Evolutionary conservation across 2,113 vertebrate species (phyloP), one percentile per base, ranked within the genome.

Genomic region (Perca flavescens): DNA sequence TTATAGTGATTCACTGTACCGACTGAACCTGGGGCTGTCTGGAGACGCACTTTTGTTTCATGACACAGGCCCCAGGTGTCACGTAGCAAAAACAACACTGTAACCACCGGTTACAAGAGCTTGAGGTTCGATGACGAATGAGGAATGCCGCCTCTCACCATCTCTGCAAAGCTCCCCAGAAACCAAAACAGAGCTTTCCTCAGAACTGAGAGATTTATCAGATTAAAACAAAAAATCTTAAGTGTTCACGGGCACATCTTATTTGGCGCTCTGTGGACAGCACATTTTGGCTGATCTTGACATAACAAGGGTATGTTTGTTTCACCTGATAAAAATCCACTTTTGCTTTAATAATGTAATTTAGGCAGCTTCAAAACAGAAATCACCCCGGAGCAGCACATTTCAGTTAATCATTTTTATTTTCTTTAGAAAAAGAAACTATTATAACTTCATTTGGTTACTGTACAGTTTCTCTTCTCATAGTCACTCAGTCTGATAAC

Each of bases 401-500:
- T 71, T 84, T 92, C 79, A 89, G 71, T 90, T 90, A 82, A 88
- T 80, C 58, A 84, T 85, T 93, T 93, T 93, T 92, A 89, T 93
- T 94, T 93, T 93, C 85, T 88, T 91, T 93, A 93, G 85, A 93
- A 94, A 94, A 94, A 93, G 83, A 94, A 93, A 93, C 91, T 93
- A 92, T 94, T 75, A 94, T 93, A 94, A 94, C 90, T 93, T 93
- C 84, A 91, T 93, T 94, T 93, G 90, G 86, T 94, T 93, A 93
- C 92, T 94, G 91, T 93, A 94, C 91, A 94, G 85, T 93, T 91
- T 91, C 92, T 93, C 88, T 92, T 90, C 83, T 89, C 85, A 60
- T 91, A 69, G 86, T 92, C 89, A 89, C 88, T 92, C 88, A 19
- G 91, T 92, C 87, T 84, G 87, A 84, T 85, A 86, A 90, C 86